phyloP scores from a whole-genome alignment of 2,888 invertebrate species.

The Formica aserva region DNA sequence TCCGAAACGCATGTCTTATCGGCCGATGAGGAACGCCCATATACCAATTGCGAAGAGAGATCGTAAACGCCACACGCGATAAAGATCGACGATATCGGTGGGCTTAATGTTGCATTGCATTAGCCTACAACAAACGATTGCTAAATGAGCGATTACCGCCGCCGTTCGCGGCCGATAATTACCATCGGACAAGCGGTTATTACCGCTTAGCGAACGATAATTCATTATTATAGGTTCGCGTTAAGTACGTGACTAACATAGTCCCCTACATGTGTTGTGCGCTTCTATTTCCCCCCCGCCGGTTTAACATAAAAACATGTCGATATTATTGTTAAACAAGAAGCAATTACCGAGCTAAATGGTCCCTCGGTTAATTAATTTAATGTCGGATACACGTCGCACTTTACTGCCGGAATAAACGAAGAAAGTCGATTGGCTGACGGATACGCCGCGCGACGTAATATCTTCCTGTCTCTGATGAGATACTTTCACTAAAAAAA shows the following conservation, averaged over 20 bases:
- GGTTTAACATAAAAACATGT: conserved; percentile 26
- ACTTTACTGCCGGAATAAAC: background rate
- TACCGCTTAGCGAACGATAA: conserved; percentile 56
- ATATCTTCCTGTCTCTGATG: background rate
- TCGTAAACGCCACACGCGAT: conserved; percentile 46
- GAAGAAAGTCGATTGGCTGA: conserved; percentile 16
- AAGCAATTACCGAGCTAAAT: conserved; percentile 27
- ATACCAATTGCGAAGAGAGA: conserved; percentile 28
- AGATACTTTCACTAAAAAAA: conserved; percentile 2
- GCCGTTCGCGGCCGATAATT: conserved; percentile 54
- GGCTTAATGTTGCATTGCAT: conserved; percentile 45
- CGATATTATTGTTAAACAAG: conserved; percentile 50
- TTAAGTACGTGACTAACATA: conserved; percentile 22
- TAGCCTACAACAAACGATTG: conserved; percentile 62
- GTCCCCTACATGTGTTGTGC: background rate
- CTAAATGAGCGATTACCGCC: conserved; percentile 58
- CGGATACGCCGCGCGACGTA: background rate
- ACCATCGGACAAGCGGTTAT: conserved; percentile 58
- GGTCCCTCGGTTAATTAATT: conserved; percentile 20
- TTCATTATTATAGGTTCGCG: conserved; percentile 57
- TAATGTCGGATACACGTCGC: background rate
- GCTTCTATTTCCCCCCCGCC: background rate
- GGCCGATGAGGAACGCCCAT: conserved; percentile 47
- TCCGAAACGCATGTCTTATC: conserved; percentile 36
- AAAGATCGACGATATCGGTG: conserved; percentile 45